Conservation (phyloP, 2,797 vertebrate genomes). For the Sebastes melanostomus region DNA sequence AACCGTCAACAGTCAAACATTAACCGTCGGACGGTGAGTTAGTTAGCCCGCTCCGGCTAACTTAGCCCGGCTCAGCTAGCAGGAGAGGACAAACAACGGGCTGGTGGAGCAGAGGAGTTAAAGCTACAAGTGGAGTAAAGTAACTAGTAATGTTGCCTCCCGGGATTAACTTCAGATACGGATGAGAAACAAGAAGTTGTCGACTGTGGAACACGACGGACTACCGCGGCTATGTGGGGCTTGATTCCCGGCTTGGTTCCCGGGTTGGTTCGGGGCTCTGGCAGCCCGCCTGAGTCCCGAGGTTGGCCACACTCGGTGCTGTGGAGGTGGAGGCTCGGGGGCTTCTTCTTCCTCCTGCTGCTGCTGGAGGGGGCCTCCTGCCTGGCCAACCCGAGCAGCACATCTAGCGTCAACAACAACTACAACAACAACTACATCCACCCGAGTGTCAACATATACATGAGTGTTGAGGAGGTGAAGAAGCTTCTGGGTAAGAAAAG, state of each 20-base stretch:
- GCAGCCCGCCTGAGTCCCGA: conserved; percentile 68
- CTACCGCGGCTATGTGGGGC: conserved; percentile 71
- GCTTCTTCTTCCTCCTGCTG: conserved; percentile 78
- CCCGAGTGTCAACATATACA: conserved; percentile 82
- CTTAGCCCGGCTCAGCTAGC: conserved; percentile 58
- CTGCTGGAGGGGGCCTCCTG: conserved; percentile 76
- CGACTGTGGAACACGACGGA: conserved; percentile 50
- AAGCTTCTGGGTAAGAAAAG: conserved; percentile 80
- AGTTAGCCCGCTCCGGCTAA: conserved; percentile 74
- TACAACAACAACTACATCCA: conserved; percentile 50
- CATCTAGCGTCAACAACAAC: conserved; percentile 57
- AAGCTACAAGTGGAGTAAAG: conserved; percentile 39
- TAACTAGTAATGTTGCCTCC: conserved; percentile 78
- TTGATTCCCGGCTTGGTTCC: conserved; percentile 25
- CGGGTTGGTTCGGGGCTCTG: conserved; percentile 37
- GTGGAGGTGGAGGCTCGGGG: conserved; percentile 76
- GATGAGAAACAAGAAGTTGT: conserved; percentile 70
- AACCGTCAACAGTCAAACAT: conserved; percentile 17
- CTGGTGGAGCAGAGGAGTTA: conserved; percentile 5
- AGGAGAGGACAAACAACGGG: conserved; percentile 51
- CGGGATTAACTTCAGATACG: conserved; percentile 78
- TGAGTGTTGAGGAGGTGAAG: conserved; percentile 85
- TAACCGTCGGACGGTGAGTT: conserved; percentile 49
- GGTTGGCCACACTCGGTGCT: conserved; percentile 71
- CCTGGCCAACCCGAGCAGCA: conserved; percentile 71